These are phyloP conservation scores for Tetramorium simillimum DNA, from an alignment of 1,140 invertebrate genomes.

Conservation along the genomic window DNA sequence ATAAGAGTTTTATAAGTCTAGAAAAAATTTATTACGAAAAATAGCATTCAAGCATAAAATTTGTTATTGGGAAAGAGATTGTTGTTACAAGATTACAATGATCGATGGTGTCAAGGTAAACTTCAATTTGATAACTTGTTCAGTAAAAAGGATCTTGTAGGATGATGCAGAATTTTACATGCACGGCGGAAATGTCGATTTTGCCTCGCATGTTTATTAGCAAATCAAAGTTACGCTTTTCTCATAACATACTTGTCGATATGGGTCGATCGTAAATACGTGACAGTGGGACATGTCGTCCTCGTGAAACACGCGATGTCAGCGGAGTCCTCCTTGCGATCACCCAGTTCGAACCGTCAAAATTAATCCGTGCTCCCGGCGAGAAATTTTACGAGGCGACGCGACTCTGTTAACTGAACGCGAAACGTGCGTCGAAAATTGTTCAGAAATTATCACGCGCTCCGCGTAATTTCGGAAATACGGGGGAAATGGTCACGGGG, in stretches of 20 bases:
- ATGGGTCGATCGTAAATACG: slow-evolving; percentile 15
- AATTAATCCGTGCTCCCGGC: slow-evolving; percentile 13
- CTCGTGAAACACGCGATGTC: slow-evolving; percentile 25
- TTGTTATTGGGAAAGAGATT: not conserved
- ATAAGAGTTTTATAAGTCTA: not conserved
- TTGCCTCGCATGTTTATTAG: not conserved
- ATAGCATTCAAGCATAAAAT: not conserved
- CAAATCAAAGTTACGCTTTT: slow-evolving; percentile 21
- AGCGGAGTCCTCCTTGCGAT: not conserved
- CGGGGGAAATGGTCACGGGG: not conserved
- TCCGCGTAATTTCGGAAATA: slow-evolving; percentile 3
- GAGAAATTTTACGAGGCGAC: not conserved
- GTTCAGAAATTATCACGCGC: not conserved
- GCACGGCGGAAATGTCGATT: slow-evolving; percentile 13
- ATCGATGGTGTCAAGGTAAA: not conserved
- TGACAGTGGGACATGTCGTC: not conserved
- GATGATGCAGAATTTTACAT: not conserved
- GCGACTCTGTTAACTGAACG: slow-evolving; percentile 28
- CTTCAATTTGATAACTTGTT: not conserved
- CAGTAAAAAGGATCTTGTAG: not conserved
- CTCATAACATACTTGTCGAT: slow-evolving; percentile 5
- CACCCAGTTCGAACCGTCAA: not conserved
- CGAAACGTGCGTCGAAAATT: slow-evolving; percentile 23
- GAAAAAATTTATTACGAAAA: not conserved
- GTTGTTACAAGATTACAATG: not conserved